Conservation (phyloP, 2,113 vertebrate species). For the Psammodynastes pulverulentus region DNA sequence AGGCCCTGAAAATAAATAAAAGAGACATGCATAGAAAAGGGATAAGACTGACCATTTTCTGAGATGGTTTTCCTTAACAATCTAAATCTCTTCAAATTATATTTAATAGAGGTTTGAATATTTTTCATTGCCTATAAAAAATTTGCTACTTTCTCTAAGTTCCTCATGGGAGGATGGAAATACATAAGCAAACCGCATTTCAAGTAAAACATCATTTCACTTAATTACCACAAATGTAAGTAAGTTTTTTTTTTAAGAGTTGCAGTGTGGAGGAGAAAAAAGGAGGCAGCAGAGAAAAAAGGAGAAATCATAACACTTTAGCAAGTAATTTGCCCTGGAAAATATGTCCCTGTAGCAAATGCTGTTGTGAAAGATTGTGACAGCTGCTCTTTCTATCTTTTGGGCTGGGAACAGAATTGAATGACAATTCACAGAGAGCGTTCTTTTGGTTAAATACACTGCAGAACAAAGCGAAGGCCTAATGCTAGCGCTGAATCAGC, state of each 20-base stretch:
- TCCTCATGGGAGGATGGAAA: conserved; percentile 6
- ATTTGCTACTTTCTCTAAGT: conserved; percentile 29
- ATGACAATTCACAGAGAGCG: conserved; percentile 14
- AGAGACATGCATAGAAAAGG: neutral
- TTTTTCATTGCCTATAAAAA: conserved; percentile 48
- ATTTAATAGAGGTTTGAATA: neutral
- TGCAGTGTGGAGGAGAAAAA: neutral
- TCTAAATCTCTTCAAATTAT: conserved; percentile 26
- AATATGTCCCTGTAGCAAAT: conserved; percentile 59
- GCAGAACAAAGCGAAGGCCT: neutral
- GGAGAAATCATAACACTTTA: conserved; percentile 54
- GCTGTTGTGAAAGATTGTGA: conserved; percentile 47
- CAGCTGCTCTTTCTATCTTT: conserved; percentile 41
- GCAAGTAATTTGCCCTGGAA: conserved; percentile 59
- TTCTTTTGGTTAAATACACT: neutral
- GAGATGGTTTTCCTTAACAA: neutral
- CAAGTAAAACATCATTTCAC: conserved; percentile 61
- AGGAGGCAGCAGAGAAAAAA: conserved; percentile 35
- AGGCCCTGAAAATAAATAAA: neutral
- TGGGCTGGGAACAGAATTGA: neutral
- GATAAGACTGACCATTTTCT: neutral
- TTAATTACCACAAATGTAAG: conserved; percentile 61
- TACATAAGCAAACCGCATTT: conserved; percentile 57
- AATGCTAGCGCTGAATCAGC: neutral
- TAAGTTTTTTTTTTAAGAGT: conserved; percentile 13